Base-by-base conservation (phyloP, 2,888 invertebrate genomes). In the Monopis laevigella region DNA sequence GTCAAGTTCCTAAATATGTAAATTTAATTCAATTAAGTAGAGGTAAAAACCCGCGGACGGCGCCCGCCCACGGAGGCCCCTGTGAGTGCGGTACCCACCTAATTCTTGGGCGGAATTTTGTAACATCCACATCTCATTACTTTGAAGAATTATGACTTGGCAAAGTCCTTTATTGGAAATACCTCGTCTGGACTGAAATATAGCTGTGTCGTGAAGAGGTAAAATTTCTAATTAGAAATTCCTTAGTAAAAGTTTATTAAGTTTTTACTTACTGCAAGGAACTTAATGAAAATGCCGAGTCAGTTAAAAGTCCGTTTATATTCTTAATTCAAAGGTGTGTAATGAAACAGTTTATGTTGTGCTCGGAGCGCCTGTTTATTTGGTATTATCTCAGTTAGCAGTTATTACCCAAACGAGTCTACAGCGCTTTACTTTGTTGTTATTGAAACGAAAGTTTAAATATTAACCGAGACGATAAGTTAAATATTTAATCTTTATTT, bases 131-230 rank as follows among this genome's bases (percentile, higher is more conserved):
- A 78, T 78, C 78, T 80, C 74, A 77, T 78, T 78, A 75, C 80
- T 78, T 77, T 75, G 71, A 74, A 80, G 78, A 78, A 78, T 78
- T 78, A 78, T 80, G 78, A 78, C 73, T 80, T 75, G 77, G 78
- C 78, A 72, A 75, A 78, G 78, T 72, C 78, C 78, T 74, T 80
- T 80, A 80, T 80, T 80, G 80, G 77, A 80, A 80, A 80, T 80
- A 80, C 78, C 77, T 78, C 65, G 75, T 74, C 78, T 70, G 57
- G 65, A 68, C 69, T 78, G 75, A 80, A 80, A 78, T 80, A 80
- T 80, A 73, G 75, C 80, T 71, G 73, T 75, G 75, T 72, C 78
- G 70, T 77, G 75, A 75, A 77, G 69, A 75, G 77, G 71, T 78
- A 70, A 77, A 72, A 71, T 78, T 73, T 75, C 74, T 78, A 80